phyloP scores from a whole-genome alignment of 2,113 vertebrate genomes.

The Morone chrysops region DNA sequence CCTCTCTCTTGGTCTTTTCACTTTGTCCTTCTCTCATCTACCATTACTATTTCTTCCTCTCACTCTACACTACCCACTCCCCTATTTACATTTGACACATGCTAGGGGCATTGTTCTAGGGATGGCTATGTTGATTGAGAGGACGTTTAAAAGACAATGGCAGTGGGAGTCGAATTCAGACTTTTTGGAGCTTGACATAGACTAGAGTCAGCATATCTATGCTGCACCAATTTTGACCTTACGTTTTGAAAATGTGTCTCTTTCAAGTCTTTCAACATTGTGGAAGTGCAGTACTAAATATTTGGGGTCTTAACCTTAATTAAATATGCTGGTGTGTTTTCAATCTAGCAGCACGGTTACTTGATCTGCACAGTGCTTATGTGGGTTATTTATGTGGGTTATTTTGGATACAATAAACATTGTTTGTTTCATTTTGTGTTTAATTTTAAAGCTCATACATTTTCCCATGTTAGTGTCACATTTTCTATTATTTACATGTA shows the following conservation, averaged over 20 bases:
- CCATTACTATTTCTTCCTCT: constrained; percentile 17
- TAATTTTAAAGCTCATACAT: not conserved
- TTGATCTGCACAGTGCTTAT: not conserved
- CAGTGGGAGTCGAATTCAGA: not conserved
- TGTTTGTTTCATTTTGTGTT: too few relatives aligned
- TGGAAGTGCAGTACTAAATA: not conserved
- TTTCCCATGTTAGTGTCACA: not conserved
- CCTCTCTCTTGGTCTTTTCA: constrained; percentile 5
- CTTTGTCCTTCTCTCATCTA: constrained; percentile 1
- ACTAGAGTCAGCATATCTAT: not conserved
- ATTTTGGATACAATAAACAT: not conserved
- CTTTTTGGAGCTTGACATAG: too few relatives aligned
- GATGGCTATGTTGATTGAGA: not conserved
- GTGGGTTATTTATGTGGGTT: not conserved
- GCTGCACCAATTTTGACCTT: not conserved
- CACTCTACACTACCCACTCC: not conserved
- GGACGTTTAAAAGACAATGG: not conserved
- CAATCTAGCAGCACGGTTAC: not conserved
- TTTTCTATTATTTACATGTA: not conserved
- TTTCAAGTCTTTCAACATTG: not conserved
- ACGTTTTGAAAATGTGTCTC: not conserved
- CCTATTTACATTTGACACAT: not conserved
- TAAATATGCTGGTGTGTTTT: not conserved
- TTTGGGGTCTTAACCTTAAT: not conserved
- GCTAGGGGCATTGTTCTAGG: not conserved